A percentile compares a stretch with the other conserved stretches of the same genome.
Evolutionary conservation across 1,140 invertebrate genomes (phyloP).

Genomic region (Drosophila repletoides): DNA sequence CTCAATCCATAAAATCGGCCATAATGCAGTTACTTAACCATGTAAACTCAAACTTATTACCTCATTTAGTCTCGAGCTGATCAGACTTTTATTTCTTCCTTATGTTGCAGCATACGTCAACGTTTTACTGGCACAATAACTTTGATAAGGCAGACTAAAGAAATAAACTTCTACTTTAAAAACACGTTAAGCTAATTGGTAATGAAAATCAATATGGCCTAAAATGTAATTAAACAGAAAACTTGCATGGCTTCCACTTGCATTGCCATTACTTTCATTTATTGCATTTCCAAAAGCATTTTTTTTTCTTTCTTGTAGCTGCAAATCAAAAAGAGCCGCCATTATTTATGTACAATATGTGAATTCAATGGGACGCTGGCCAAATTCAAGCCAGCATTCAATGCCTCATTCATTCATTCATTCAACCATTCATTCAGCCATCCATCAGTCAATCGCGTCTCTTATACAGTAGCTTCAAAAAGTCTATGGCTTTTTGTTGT

Average conservation of each 20-base stretch:
- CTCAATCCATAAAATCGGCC: too few species aligned
- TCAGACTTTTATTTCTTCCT: too few species aligned
- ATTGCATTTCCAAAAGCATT: slow-evolving; percentile 40
- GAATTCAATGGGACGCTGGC: slow-evolving; percentile 34
- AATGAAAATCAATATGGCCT: slow-evolving; percentile 13
- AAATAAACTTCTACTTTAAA: too few species aligned
- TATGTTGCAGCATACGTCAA: too few species aligned
- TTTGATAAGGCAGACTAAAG: too few species aligned
- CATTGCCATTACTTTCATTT: slow-evolving; percentile 53
- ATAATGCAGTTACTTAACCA: too few species aligned
- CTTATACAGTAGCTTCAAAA: slow-evolving; percentile 20
- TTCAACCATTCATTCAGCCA: slow-evolving; percentile 30
- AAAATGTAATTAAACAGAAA: slow-evolving; percentile 10
- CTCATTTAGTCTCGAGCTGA: too few species aligned
- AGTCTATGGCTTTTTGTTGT: too few species aligned
- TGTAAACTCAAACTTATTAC: too few species aligned
- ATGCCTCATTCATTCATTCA: slow-evolving; percentile 49
- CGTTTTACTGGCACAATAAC: too few species aligned
- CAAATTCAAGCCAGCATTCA: slow-evolving; percentile 34
- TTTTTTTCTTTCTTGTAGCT: slow-evolving; percentile 19
- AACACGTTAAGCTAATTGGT: too few species aligned
- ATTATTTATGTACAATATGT: slow-evolving; percentile 10
- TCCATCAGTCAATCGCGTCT: neutral
- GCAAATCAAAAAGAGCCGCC: slow-evolving; percentile 55
- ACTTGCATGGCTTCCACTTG: neutral